phyloP scores from a whole-genome alignment of 2,888 invertebrate genomes.

The Phytoseiulus persimilis region DNA sequence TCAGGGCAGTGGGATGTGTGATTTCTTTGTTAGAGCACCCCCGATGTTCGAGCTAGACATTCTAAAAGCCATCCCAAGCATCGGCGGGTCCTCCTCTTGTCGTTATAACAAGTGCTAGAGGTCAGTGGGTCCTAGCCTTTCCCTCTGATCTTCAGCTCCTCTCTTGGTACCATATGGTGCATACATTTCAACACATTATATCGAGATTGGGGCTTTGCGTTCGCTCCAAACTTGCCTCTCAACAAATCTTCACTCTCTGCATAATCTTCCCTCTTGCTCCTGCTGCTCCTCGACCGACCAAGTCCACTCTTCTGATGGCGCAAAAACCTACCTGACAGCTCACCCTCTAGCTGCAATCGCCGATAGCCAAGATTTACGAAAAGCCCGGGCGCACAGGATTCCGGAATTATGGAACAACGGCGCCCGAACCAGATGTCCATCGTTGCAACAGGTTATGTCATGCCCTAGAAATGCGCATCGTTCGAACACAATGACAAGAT shows the following conservation, averaged over 20 bases:
- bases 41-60: background rate
- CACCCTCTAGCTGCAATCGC: background rate
- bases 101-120: background rate
- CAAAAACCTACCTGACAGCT: background rate
- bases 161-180: background rate
- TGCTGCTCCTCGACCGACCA: background rate
- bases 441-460: too few species aligned
- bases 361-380: background rate
- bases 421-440: too few species aligned
- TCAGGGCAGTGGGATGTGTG: too few species aligned
- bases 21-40: too few species aligned
- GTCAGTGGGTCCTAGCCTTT: background rate
- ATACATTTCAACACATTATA: conserved; percentile 5
- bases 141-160: background rate
- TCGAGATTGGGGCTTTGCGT: background rate
- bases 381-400: too few species aligned
- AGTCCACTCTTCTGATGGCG: background rate
- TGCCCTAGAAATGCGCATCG: too few species aligned
- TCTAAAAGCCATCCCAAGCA: background rate
- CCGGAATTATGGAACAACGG: too few species aligned
- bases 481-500: too few species aligned
- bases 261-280: background rate
- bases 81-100: background rate
- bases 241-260: background rate
- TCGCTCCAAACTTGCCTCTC: background rate